Percentiles rank a stretch among this genome's conserved stretches.
Evolutionary conservation across 2,888 invertebrate species (phyloP).

Genomic region (Agriopis marginaria): DNA sequence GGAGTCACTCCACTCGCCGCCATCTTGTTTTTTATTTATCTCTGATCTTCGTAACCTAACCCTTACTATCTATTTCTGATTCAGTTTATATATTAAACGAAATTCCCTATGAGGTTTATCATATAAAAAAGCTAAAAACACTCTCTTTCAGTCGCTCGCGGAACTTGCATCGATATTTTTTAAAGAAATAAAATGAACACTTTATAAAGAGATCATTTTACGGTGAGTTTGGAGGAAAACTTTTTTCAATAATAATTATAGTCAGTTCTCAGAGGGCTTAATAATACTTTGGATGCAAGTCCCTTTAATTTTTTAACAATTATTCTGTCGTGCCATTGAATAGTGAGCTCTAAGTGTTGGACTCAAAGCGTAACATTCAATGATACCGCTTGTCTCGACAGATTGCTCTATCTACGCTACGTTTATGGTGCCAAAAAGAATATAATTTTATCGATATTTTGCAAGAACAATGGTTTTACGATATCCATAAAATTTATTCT

Average conservation of each 20-base stretch:
- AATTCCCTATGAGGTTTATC: constrained; percentile 42
- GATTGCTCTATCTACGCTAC: constrained; percentile 41
- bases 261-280: constrained; percentile 28
- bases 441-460: constrained; percentile 27
- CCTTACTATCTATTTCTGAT: constrained; percentile 44
- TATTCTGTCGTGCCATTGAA: constrained; percentile 36
- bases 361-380: constrained; percentile 37
- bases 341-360: constrained; percentile 31
- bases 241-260: constrained; percentile 34
- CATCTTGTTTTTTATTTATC: constrained; percentile 37
- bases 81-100: constrained; percentile 30
- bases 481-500: constrained; percentile 37
- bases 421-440: constrained; percentile 14
- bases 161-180: constrained; percentile 58
- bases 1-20: constrained; percentile 41
- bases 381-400: constrained; percentile 34
- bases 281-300: constrained; percentile 45
- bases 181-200: constrained; percentile 59
- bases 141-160: constrained; percentile 66
- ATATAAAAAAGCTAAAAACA: constrained; percentile 72
- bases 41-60: constrained; percentile 44
- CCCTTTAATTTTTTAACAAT: constrained; percentile 38
- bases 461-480: constrained; percentile 7
- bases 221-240: constrained; percentile 45
- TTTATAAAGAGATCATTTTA: constrained; percentile 58